Base-by-base conservation (phyloP, 2,113 vertebrate species). In the Carettochelys insculpta region DNA sequence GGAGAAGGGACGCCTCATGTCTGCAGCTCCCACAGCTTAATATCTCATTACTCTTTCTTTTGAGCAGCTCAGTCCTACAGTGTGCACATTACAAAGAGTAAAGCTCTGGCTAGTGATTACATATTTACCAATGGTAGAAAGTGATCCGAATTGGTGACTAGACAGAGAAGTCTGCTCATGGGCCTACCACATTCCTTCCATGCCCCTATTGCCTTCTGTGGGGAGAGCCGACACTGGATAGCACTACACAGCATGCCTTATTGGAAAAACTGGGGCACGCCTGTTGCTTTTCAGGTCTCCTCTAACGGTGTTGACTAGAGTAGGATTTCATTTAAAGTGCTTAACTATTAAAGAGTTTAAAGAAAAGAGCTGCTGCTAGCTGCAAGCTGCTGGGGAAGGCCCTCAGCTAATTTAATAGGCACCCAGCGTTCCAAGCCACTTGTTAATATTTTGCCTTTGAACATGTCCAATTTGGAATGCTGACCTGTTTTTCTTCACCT, bases 401-500 rank as follows among this genome's bases (percentile, higher is more conserved):
- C 87, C 48, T 61, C 75, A 90, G 90, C 17, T 20, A 29, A 71
- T 1, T 0, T 82, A 89, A 95, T 0, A 4, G 68, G 77, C 93
- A 82, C 78, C 51, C 85, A 61, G 75, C 75, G 80, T 82, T 73
- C 78, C 61, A 48, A 25, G 47, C 0, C 0, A 92, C 25, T 75
- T 75, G 25, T 25, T 41, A 29, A 54, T 87, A 75, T 89, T 82
- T 82, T 92, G 82, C 80, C 92, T 76, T 61, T 89, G 85, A 96
- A 89, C 7, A 56, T 5, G 34, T 61, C 12, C 78, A 87, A 81
- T 92, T 95, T 92, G 83, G 73, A 29, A 41, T 89, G 88, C 83
- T 52, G 92, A 94, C 92, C 38, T 84, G 50, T 92, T 94, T 95
- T 93, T 89, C 77, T 93, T 92, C 75, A 85, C 87, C 82, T 79